phyloP scores from a whole-genome alignment of 2,888 invertebrate species.

The Malacosoma neustria region DNA sequence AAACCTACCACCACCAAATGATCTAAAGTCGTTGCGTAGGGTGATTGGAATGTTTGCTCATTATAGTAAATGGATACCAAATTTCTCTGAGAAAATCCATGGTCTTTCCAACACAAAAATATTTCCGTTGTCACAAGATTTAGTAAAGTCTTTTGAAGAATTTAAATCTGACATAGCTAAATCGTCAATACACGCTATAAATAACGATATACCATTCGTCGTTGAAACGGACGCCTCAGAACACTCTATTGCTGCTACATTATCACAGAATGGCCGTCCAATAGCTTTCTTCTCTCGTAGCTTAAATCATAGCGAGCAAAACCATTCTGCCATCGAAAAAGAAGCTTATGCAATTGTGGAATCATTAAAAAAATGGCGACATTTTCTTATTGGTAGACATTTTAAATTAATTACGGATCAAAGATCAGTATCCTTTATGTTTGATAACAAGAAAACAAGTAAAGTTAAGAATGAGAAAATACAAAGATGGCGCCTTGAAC shows the following conservation, averaged over 20 bases:
- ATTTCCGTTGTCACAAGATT: no score
- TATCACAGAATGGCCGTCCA: slow-evolving; percentile 3
- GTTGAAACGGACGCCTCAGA: slow-evolving; percentile 5
- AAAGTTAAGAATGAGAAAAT: no score
- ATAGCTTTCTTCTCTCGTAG: background rate
- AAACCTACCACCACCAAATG: background rate
- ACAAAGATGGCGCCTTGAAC: no score
- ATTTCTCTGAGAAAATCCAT: background rate
- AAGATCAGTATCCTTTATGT: no score
- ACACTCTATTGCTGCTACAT: slow-evolving; percentile 2
- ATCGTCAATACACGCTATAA: background rate
- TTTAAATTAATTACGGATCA: background rate
- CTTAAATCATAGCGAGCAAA: background rate
- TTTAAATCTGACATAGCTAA: background rate
- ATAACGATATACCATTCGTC: background rate
- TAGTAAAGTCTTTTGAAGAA: background rate
- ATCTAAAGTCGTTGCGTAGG: background rate
- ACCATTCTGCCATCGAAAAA: background rate
- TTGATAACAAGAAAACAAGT: no score
- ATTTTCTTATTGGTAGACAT: background rate
- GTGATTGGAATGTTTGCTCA: background rate
- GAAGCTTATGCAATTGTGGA: background rate
- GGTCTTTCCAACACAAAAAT: no score
- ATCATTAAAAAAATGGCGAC: background rate
- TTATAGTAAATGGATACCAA: background rate